A percentile compares a stretch with the other conserved stretches of the same genome.
phyloP scores from a whole-genome alignment of 1,140 invertebrate genomes.

The Semibalanus balanoides region DNA sequence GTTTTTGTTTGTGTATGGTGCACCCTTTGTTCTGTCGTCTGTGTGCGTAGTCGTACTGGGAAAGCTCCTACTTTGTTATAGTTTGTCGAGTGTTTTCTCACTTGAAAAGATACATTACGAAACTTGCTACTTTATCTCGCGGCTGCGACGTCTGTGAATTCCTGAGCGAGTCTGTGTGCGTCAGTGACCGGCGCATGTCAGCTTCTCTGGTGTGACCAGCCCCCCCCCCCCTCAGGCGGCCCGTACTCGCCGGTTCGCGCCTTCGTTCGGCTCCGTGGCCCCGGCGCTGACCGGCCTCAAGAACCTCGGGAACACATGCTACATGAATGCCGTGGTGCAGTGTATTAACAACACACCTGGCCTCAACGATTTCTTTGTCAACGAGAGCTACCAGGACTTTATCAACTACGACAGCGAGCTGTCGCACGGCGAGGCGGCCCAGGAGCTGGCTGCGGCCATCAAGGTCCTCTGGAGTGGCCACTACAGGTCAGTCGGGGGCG shows the following conservation, averaged over 20 bases:
- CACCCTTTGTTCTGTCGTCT: too few species aligned
- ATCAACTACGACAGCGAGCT: conserved; percentile 3
- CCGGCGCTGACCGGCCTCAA: conserved; percentile 32
- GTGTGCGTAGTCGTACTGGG: too few species aligned
- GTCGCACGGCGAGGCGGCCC: conserved; percentile 44
- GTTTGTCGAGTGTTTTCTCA: too few species aligned
- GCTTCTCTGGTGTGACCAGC: too few species aligned
- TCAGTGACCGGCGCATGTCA: too few species aligned
- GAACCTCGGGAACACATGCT: conserved; percentile 44
- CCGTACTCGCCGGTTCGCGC: not conserved
- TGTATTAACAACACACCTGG: conserved; percentile 56
- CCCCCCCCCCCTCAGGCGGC: not conserved
- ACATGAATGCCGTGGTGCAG: conserved; percentile 48
- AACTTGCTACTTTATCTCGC: too few species aligned
- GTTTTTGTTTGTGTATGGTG: too few species aligned
- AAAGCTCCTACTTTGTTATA: too few species aligned
- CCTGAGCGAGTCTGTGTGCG: too few species aligned
- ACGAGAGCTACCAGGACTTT: conserved; percentile 24
- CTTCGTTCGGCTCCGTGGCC: conserved; percentile 6
- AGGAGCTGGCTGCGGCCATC: conserved; percentile 57
- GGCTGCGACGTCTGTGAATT: too few species aligned
- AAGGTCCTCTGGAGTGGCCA: conserved; percentile 57
- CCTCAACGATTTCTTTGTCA: conserved; percentile 56
- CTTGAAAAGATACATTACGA: too few species aligned
- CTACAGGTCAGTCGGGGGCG: conserved; percentile 54